These are phyloP conservation scores for Linnaemya vulpina DNA, from an alignment of 2,888 invertebrate species.

Conservation along the genomic window DNA sequence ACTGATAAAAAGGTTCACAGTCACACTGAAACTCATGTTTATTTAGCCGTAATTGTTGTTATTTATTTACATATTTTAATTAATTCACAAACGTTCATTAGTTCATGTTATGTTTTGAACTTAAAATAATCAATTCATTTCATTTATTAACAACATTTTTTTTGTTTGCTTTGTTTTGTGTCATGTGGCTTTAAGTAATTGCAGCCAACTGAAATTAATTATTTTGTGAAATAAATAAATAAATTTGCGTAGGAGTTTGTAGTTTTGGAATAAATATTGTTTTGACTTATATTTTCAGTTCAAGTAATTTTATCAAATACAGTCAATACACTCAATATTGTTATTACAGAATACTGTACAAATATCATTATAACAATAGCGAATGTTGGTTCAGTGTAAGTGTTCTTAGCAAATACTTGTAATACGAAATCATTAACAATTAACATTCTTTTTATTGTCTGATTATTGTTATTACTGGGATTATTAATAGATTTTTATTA, in stretches of 20 bases:
- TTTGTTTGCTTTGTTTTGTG: not conserved
- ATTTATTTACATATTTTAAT: slow-evolving; percentile 49
- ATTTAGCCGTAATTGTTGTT: slow-evolving; percentile 6
- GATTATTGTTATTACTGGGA: no score
- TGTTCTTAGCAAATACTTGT: no score
- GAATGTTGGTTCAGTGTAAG: no score
- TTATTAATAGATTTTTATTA: no score
- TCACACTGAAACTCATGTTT: slow-evolving; percentile 42
- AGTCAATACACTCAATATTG: not conserved
- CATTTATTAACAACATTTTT: not conserved
- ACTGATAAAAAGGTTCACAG: slow-evolving; percentile 17
- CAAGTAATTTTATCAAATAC: not conserved
- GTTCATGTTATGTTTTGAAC: slow-evolving; percentile 53
- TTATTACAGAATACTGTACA: not conserved
- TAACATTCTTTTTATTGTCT: no score
- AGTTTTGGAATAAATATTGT: slow-evolving; percentile 11
- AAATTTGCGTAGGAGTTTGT: slow-evolving; percentile 63
- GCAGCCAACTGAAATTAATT: slow-evolving; percentile 67
- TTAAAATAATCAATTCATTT: slow-evolving; percentile 34
- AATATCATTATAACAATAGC: no score
- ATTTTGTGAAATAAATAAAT: slow-evolving; percentile 2
- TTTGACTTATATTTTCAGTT: slow-evolving; percentile 5
- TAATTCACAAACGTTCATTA: slow-evolving; percentile 44
- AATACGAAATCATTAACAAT: no score
- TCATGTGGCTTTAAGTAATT: slow-evolving; percentile 52